Evolutionary conservation across 37 sponge, comb jelly and placozoan species (phyloP), one percentile per base, ranked within the genome.

Genomic region (Diacarnus erythraeanus): DNA sequence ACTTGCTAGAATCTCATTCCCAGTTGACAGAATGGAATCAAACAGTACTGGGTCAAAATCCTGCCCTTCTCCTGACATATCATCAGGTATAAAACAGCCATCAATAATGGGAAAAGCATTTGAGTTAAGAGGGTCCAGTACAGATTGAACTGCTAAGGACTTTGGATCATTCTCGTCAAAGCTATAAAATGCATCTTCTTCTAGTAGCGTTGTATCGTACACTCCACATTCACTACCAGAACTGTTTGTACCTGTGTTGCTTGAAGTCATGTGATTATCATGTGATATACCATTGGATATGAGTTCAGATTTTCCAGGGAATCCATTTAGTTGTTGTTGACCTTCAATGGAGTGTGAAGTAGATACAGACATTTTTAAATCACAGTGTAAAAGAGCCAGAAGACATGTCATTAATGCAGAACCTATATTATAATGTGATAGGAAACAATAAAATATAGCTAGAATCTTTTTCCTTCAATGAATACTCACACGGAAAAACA

Each of bases 1-100:
- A 3, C 35, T 20, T 2, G 66, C 34, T 5, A 65, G 66, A 5
- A 65, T 65, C 29, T 65, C 66, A 10, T 65, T 30, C 17, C 66
- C 66, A 30, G 33, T 65, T 26, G 66, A 31, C 66, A 65, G 66
- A 65, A 65, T 65, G 66, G 66, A 65, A 65, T 65, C 34, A 30
- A 65, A 65, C 5, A 65, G 35, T 31, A 34, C 66, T 3, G 66
- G 66, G 34, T 65, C 66, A 10, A 65, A 65, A 34, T 65, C 35
- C 66, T 65, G 66, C 29, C 66, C 66, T 30, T 31, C 2, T 20
- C 12, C 51, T 15, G 66, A 26, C 31, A 30, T 2, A 30, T 17
- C 31, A 4, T 3, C 18, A 2, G 66, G 27, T 3, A 30, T 31
- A 17, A 65, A 5, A 30, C 9, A 30, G 34, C 9, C 66, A 30